A percentile compares a stretch with the other conserved stretches of the same genome.
Evolutionary conservation across 2,888 invertebrate genomes (phyloP).

Genomic region (Agrotis clavis): DNA sequence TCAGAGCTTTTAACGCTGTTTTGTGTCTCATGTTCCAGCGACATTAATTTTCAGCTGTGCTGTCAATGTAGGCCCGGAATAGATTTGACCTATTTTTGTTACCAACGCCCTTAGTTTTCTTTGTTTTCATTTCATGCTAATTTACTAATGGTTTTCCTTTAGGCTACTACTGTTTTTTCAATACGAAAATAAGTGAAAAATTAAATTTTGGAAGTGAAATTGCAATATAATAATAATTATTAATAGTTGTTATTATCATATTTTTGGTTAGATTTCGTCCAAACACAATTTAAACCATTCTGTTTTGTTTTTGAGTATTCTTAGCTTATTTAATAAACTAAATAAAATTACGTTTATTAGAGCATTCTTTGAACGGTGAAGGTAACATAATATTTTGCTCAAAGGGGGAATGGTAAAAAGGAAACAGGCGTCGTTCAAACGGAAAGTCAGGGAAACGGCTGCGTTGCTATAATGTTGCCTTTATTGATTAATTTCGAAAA

Average conservation of each 20-base stretch:
- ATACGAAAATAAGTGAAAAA: neutral
- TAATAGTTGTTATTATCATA: too few relatives aligned
- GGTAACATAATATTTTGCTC: conserved; percentile 62
- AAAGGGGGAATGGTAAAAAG: conserved; percentile 61
- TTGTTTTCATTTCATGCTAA: conserved; percentile 35
- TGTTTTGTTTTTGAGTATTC: too few relatives aligned
- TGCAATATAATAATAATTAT: too few relatives aligned
- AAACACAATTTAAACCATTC: neutral
- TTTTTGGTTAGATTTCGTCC: too few relatives aligned
- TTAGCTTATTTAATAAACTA: too few relatives aligned
- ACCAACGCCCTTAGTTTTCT: conserved; percentile 56
- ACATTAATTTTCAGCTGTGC: conserved; percentile 62
- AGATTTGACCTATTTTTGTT: conserved; percentile 68
- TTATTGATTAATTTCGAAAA: conserved; percentile 62
- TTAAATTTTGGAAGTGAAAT: too few relatives aligned
- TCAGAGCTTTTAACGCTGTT: conserved; percentile 13
- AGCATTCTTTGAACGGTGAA: neutral
- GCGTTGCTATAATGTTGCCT: conserved; percentile 67
- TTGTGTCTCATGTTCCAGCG: conserved; percentile 61
- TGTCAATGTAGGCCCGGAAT: conserved; percentile 31
- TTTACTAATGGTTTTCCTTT: conserved; percentile 31
- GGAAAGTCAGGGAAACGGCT: conserved; percentile 61
- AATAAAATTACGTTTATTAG: too few relatives aligned
- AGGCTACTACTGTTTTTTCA: neutral
- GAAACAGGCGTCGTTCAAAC: conserved; percentile 56